These are phyloP conservation scores for Lepus americanus DNA, from an alignment of 2,113 vertebrate genomes.

Conservation along the genomic window DNA sequence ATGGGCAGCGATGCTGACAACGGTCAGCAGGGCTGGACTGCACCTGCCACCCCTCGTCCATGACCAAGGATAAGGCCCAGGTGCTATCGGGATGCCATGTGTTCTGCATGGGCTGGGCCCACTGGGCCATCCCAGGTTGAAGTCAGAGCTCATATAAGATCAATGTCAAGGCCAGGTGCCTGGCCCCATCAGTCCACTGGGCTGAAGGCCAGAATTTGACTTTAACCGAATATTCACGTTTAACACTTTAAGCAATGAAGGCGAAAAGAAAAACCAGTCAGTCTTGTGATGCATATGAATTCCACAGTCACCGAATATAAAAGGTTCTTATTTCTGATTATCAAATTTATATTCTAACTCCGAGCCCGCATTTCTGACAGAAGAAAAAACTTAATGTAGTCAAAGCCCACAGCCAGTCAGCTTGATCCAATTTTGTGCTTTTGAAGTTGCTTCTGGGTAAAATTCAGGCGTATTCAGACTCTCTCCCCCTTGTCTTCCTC, in stretches of 20 bases:
- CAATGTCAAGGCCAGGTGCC: not conserved
- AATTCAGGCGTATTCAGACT: constrained; percentile 10
- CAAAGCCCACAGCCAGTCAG: not conserved
- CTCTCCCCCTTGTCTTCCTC: not conserved
- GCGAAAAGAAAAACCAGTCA: constrained; percentile 55
- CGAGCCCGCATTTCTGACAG: not conserved
- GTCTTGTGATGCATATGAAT: constrained; percentile 9
- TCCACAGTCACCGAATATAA: constrained; percentile 53
- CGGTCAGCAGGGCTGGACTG: accelerated
- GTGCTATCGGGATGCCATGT: not conserved
- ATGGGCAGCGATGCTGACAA: not conserved
- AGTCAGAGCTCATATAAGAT: not conserved
- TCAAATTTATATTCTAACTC: constrained; percentile 61
- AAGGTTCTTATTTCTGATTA: constrained; percentile 55
- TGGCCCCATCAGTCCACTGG: not conserved
- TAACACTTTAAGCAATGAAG: not conserved
- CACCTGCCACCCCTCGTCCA: not conserved
- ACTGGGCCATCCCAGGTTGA: not conserved
- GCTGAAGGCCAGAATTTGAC: not conserved
- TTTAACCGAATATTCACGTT: not conserved
- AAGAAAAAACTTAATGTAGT: constrained; percentile 39
- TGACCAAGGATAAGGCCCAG: not conserved
- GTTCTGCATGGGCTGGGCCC: not conserved
- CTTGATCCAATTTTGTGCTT: not conserved
- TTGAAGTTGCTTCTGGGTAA: constrained; percentile 49